Conservation (phyloP, 2,888 invertebrate species). For the Dryococelus australis region DNA sequence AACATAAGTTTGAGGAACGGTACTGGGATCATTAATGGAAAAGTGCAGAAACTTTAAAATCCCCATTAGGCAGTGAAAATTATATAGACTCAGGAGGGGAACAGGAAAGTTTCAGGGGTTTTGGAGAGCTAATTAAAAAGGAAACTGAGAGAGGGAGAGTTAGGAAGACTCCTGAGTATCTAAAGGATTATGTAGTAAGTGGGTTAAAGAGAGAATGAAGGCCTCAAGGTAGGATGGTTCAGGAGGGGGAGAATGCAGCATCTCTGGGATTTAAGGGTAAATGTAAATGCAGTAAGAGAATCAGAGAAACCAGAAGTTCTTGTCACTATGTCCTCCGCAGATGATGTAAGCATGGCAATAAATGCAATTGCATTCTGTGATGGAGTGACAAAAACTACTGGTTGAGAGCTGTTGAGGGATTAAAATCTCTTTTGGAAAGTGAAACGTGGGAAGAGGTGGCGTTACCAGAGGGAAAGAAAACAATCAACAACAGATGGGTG, state of each 20-base stretch:
- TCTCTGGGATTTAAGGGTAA: no score
- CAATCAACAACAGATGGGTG: neutral
- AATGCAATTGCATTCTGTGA: neutral
- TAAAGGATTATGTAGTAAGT: neutral
- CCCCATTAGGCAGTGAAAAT: neutral
- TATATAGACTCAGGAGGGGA: neutral
- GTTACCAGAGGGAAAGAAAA: conserved; percentile 3
- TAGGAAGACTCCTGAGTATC: no score
- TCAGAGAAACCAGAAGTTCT: neutral
- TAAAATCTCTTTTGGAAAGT: no score
- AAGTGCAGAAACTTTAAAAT: neutral
- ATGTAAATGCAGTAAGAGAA: no score
- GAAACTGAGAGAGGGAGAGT: no score
- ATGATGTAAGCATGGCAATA: conserved; percentile 12
- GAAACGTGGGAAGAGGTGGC: conserved; percentile 19
- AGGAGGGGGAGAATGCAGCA: neutral
- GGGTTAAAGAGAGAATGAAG: conserved; percentile 5
- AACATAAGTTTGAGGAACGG: no score
- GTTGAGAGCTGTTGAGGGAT: neutral
- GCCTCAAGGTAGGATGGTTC: neutral
- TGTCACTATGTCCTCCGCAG: neutral
- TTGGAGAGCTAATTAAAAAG: neutral
- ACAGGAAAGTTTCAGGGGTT: neutral
- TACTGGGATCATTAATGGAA: conserved; percentile 13
- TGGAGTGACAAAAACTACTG: neutral